Conservation (phyloP, 1,140 invertebrate genomes). For the Ctenoplectra terminalis region DNA sequence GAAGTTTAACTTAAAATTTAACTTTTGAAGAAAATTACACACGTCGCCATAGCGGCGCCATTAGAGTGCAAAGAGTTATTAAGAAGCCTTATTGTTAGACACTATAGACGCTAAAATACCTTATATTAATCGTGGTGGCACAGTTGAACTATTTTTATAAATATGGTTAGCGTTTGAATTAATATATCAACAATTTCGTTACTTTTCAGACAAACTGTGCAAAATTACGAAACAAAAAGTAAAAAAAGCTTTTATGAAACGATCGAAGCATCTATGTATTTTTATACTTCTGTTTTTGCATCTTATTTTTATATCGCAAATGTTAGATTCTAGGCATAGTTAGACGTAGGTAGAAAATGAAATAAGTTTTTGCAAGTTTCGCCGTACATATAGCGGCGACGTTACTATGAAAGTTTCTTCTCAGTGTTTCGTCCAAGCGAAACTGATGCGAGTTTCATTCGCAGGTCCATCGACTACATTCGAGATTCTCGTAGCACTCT, state of each 20-base stretch:
- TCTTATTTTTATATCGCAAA: neutral
- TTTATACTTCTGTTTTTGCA: neutral
- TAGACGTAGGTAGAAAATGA: slow-evolving; percentile 6
- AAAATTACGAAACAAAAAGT: too few species aligned
- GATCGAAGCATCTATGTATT: neutral
- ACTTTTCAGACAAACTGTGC: too few species aligned
- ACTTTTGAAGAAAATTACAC: too few species aligned
- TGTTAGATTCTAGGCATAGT: slow-evolving; percentile 24
- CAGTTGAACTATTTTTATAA: too few species aligned
- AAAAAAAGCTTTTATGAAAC: neutral
- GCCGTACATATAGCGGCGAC: slow-evolving; percentile 24
- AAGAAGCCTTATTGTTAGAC: too few species aligned
- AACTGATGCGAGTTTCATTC: slow-evolving; percentile 71
- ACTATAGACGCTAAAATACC: too few species aligned
- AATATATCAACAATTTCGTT: too few species aligned
- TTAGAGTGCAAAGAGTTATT: too few species aligned
- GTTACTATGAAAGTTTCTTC: slow-evolving; percentile 51
- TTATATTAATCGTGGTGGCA: too few species aligned
- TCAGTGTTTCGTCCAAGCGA: slow-evolving; percentile 47
- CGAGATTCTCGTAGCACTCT: slow-evolving; percentile 60
- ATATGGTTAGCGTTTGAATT: too few species aligned
- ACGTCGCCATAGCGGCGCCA: too few species aligned
- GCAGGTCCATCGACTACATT: slow-evolving; percentile 58
- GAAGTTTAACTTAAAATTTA: too few species aligned
- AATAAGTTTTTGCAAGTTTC: slow-evolving; percentile 53